Evolutionary conservation across 2,888 invertebrate species (phyloP), one percentile per base, ranked within the genome.

Genomic region (Bombyx huttoni): DNA sequence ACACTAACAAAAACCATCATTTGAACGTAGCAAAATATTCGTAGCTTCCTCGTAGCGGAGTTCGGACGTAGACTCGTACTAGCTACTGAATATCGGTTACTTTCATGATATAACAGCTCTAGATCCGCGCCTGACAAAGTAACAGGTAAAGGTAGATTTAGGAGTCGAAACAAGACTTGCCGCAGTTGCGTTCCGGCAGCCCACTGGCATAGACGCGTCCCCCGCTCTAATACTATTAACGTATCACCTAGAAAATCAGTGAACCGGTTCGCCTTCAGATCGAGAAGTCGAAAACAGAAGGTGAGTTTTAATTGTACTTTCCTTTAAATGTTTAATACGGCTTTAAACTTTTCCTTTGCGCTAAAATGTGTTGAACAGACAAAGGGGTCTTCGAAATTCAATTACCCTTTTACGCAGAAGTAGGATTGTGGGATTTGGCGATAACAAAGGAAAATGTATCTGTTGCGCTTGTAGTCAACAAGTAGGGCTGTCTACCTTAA

Each of bases 401-500:
- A 9, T 47, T 47, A 12, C 10, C 47, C 12, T 13, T 2, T 47
- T 47, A 13, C 10, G 13, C 14, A 47, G 10, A 47, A 12, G 24
- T 7, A 40, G 34, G 33, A 10, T 51, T 34, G 12, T 47, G 9
- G 34, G 35, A 14, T 35, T 46, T 47, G 8, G 35, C 33, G 45
- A 47, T 56, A 67, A 73, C 70, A 75, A 78, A 73, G 69, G 56
- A 68, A 63, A 46, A 49, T 35, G 54, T 57, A 65, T 68, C 75
- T 81, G 79, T 81, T 81, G 81, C 78, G 71, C 72, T 60, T 55
- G 49, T 71, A 75, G 73, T 81, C 81, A 81, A 81, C 81, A 81
- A 81, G 81, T 81, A 67, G 68, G 56, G 58, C 52, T 48, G 10
- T 33, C n/a, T 46, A 10, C 24, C 24, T 47, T 49, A 24, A 35